A percentile compares a stretch with the other conserved stretches of the same genome.
These are phyloP conservation scores for Trichomycterus rosablanca DNA, from an alignment of 2,113 vertebrate species.

Conservation along the genomic window DNA sequence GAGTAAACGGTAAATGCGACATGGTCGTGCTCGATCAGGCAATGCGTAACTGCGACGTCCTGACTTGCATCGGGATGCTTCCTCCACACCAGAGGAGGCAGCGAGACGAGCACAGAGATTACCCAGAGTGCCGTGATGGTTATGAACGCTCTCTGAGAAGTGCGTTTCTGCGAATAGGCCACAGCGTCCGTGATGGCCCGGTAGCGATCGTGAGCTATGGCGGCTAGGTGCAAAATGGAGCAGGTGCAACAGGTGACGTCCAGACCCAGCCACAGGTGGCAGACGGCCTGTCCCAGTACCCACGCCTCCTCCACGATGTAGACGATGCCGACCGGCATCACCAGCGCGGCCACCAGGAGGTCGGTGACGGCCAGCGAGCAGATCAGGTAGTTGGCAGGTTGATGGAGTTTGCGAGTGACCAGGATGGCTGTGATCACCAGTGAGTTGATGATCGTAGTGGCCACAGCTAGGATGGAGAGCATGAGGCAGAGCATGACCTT, in stretches of 20 bases:
- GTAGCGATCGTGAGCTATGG: conserved; percentile 80
- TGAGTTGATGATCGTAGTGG: conserved; percentile 80
- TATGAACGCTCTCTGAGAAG: conserved; percentile 70
- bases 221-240: conserved; percentile 80
- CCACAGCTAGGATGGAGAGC: conserved; percentile 73
- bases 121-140: conserved; percentile 79
- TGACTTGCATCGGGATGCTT: conserved; percentile 35
- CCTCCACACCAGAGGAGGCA: conserved; percentile 78
- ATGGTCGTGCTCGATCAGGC: conserved; percentile 79
- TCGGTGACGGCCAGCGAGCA: conserved; percentile 84
- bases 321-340: conserved; percentile 84
- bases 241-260: conserved; percentile 82
- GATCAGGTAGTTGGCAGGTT: conserved; percentile 82
- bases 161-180: conserved; percentile 79
- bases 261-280: conserved; percentile 79
- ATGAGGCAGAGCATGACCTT: conserved; percentile 76
- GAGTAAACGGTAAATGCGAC: conserved; percentile 79
- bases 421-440: conserved; percentile 81
- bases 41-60: conserved; percentile 60
- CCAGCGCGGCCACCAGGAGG: conserved; percentile 79
- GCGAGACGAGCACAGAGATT: conserved; percentile 79
- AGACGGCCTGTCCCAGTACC: conserved; percentile 77
- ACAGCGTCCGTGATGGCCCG: conserved; percentile 81
- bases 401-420: conserved; percentile 79
- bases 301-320: conserved; percentile 79